Evolutionary conservation across 2,888 invertebrate genomes (phyloP).

Genomic region (Chrysina gloriosa): DNA sequence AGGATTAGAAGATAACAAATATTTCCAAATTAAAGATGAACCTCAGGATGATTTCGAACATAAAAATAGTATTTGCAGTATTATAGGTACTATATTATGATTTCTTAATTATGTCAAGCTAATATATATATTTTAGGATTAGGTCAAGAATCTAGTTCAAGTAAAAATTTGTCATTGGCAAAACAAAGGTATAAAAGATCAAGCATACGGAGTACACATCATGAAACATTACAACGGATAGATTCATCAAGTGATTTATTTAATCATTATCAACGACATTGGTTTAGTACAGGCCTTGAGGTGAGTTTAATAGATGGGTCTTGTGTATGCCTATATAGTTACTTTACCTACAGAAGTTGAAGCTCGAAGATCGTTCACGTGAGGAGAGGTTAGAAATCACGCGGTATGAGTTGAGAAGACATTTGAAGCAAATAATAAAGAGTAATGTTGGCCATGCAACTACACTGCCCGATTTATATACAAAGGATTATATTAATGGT

Average conservation of each 20-base stretch:
- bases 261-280: constrained; percentile 63
- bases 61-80: constrained; percentile 63
- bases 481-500: constrained; percentile 20
- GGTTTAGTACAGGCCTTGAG: constrained; percentile 64
- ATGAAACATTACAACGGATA: constrained; percentile 63
- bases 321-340: neutral
- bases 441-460: constrained; percentile 65
- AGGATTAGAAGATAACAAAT: constrained; percentile 37
- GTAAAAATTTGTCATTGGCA: constrained; percentile 37
- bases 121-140: constrained; percentile 50
- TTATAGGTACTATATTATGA: constrained; percentile 59
- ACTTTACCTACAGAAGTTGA: constrained; percentile 58
- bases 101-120: neutral
- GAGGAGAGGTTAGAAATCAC: constrained; percentile 64
- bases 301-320: constrained; percentile 48
- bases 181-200: constrained; percentile 55
- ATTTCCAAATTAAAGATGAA: constrained; percentile 47
- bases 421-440: constrained; percentile 61
- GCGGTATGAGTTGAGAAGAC: constrained; percentile 61
- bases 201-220: constrained; percentile 58
- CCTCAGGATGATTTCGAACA: constrained; percentile 53
- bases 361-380: constrained; percentile 62
- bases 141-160: constrained; percentile 53
- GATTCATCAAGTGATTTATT: constrained; percentile 52
- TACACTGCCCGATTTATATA: constrained; percentile 48